Evolutionary conservation across 1,140 invertebrate genomes (phyloP), one percentile per base, ranked within the genome.

Genomic region (Heliconius himera): DNA sequence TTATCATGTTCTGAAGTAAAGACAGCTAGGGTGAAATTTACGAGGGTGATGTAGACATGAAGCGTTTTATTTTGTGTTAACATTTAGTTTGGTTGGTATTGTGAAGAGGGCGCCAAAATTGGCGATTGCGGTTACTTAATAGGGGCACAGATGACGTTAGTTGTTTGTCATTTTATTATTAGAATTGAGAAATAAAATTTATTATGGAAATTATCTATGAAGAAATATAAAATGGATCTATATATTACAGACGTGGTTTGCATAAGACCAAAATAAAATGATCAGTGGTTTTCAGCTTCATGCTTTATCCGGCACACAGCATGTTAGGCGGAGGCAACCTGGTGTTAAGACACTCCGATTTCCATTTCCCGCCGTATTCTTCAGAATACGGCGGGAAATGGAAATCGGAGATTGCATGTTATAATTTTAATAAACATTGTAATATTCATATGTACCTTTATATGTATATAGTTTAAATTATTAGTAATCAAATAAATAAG

Each of bases 91-190:
- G 20, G n/a, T 26, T 22, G 4, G 11, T 76, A 22, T 38, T 49
- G 60, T 46, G 22, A 41, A 76, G 74, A 76, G 74, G 74, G 74
- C 74, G 74, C 29, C 66, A 70, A 46, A 8, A 20, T 38, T 76
- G 5, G 4, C 13, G 22, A 29, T 41, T 26, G 54, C 46, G 46
- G 60, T 76, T 70, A 76, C 33, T 11, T 46, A 20, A 70, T 5
- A 41, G 0, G 66, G n/a, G 9, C 60, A 56, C 33, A 80, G 79
- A 76, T 80, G 79, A 76, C 79, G 74, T 56, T 80, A 60, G 70
- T 73, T 51, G 29, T 66, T 22, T 9, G 3, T 29, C 1, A 16
- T 66, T 41, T 76, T 29, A 22, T 74, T 54, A 22, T 20, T 66
- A 4, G 22, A 60, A 22, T 26, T 22, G 6, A 22, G 6, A 20